Conservation (phyloP, 2,113 vertebrate species). For the Pterocles burchelli region DNA sequence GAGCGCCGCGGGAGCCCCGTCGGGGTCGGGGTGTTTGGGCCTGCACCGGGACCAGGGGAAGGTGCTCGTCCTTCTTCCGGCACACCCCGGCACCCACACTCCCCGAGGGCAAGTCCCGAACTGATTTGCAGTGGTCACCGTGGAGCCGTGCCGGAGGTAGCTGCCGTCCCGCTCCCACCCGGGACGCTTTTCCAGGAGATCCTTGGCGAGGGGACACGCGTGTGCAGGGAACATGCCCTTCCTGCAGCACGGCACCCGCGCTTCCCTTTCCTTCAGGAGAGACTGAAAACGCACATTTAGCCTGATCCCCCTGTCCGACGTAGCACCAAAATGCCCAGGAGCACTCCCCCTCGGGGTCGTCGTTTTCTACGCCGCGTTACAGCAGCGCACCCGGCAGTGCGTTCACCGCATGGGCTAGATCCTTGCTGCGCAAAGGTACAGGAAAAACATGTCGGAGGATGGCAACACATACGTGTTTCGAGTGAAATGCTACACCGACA, state of each 20-base stretch:
- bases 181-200: background rate
- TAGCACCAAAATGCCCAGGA: background rate
- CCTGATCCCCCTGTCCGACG: rapidly evolving
- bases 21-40: rapidly evolving
- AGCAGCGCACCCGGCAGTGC: rapidly evolving
- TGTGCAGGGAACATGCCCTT: background rate
- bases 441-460: background rate
- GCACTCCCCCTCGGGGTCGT: rapidly evolving
- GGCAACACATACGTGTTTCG: background rate
- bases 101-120: too few relatives aligned
- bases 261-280: background rate
- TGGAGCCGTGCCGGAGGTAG: rapidly evolving
- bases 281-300: background rate
- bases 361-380: rapidly evolving
- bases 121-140: rapidly evolving
- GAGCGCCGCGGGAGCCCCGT: background rate
- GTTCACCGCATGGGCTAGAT: background rate
- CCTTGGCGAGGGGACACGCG: background rate
- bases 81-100: too few relatives aligned
- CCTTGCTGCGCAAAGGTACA: background rate
- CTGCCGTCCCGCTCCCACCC: background rate
- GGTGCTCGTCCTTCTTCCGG: background rate
- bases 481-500: background rate
- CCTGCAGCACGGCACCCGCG: rapidly evolving
- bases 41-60: rapidly evolving